These are phyloP conservation scores for Altica lythri DNA, from an alignment of 2,888 invertebrate species.

Conservation along the genomic window DNA sequence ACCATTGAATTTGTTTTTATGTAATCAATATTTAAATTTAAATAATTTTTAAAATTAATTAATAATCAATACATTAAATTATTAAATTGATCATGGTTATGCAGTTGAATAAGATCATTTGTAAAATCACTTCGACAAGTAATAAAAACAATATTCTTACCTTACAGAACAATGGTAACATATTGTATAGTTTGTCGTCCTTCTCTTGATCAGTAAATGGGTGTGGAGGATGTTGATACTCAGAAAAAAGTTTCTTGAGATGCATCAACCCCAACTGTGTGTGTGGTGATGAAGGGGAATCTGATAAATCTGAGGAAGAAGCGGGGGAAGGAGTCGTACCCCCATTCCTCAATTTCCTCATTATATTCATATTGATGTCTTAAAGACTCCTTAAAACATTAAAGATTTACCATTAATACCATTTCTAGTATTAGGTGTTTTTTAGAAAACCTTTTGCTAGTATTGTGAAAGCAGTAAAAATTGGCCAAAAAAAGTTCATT, in stretches of 20 bases:
- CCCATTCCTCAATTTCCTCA: slow-evolving; percentile 83
- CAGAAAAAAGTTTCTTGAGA: slow-evolving; percentile 92
- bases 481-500: no score
- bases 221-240: slow-evolving; percentile 88
- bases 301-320: slow-evolving; percentile 62
- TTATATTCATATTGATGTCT: slow-evolving; percentile 75
- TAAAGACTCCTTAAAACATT: slow-evolving; percentile 18
- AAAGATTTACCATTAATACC: no score
- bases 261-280: slow-evolving; percentile 94
- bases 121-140: no score
- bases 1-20: no score
- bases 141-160: slow-evolving; percentile 60
- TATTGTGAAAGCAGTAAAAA: no score
- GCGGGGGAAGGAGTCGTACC: slow-evolving; percentile 59
- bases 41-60: no score
- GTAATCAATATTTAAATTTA: no score
- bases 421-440: no score
- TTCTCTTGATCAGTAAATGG: slow-evolving; percentile 79
- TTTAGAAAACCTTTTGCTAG: no score
- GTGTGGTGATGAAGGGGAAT: slow-evolving; percentile 70
- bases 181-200: slow-evolving; percentile 93
- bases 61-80: no score
- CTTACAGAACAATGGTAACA: slow-evolving; percentile 98
- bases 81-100: no score
- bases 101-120: no score